phyloP scores from a whole-genome alignment of 2,888 invertebrate genomes.

The Mayetiola destructor region DNA sequence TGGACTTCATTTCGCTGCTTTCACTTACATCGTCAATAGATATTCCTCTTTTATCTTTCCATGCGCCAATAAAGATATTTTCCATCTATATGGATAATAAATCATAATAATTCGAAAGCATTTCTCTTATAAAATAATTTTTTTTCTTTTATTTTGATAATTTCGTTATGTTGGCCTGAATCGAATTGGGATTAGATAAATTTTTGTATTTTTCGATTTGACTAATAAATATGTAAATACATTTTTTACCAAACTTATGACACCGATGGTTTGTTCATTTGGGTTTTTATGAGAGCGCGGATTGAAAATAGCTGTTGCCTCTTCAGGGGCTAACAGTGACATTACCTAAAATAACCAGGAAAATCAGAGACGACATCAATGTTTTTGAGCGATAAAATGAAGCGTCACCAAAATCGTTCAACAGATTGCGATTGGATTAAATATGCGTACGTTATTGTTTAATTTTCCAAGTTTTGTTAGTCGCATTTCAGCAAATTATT shows the following conservation, averaged over 20 bases:
- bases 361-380: neutral
- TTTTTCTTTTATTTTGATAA: no score
- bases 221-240: no score
- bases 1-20: no score
- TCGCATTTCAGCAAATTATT: no score
- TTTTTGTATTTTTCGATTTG: no score
- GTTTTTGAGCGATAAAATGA: neutral
- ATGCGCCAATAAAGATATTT: slow-evolving; percentile 81
- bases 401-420: neutral
- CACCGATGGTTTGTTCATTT: neutral
- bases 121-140: no score
- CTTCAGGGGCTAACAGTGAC: neutral
- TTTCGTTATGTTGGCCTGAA: no score
- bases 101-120: neutral
- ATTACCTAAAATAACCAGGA: neutral
- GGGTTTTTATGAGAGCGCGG: neutral
- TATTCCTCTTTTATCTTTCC: slow-evolving; percentile 69
- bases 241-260: neutral
- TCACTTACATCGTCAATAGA: slow-evolving; percentile 28
- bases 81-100: slow-evolving; percentile 53
- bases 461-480: no score
- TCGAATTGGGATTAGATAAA: no score
- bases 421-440: no score
- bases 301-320: neutral
- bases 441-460: no score